Evolutionary conservation across 2,797 vertebrate species (phyloP), one percentile per base, ranked within the genome.

Genomic region (Peromyscus eremicus): DNA sequence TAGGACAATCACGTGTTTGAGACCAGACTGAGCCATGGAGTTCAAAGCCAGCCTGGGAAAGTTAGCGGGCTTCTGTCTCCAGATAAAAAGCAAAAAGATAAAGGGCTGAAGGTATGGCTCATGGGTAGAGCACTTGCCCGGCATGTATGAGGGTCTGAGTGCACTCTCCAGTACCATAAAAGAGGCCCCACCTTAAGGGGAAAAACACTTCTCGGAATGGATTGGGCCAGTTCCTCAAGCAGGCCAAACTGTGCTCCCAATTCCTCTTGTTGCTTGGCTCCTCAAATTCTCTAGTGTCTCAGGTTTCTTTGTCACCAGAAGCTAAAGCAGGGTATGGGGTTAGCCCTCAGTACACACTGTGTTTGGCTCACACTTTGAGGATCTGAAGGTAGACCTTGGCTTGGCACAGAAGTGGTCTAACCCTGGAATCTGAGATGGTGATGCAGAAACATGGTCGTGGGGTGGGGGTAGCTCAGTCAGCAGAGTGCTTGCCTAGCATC

Each of bases 281-380:
- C 92, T 79, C 46, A 3, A 11, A n/a, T 25, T 52, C 66, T 37
- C 57, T 23, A 21, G 68, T 66, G 14, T 49, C 68, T 66, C 86
- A 46, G 71, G 34, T 3, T 46, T 89, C 21, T 75, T 40, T 62
- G 70, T 79, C 64, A 37, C 27, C 32, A 46, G 32, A n/a, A 66
- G 66, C 34, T 88, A 14, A 29, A 10, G 10, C 5, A 49, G 7
- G 16, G 57, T 29, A 21, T 29, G 27, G 29, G 0, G 3, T 80
- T 7, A 29, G 68, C 66, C 68, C n/a, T 11, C 0, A 0, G 37
- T 1, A 7, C 19, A 37, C 14, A 37, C 21, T 6, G 62, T 5
- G 49, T 62, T 52, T 16, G 0, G 62, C 66, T 60, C 70, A 10
- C 2, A 0, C 32, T 40, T 34, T 3, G 34, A 57, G n/a, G 66